Evolutionary conservation across 2,797 vertebrate genomes (phyloP), one percentile per base, ranked within the genome.

Genomic region (Poeciliopsis presidionis): DNA sequence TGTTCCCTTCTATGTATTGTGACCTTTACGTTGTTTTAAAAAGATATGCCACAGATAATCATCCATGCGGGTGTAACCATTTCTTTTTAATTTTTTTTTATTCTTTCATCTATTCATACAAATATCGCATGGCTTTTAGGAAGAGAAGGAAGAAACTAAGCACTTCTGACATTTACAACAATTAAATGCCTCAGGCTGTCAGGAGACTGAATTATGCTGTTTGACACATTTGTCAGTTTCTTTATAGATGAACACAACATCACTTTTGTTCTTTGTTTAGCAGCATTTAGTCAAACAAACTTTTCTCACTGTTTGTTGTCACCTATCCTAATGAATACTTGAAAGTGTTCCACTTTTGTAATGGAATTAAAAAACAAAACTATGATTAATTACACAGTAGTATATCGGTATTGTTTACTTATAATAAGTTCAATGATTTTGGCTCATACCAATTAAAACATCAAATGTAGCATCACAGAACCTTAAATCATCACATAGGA

Each of bases 91-190:
- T 79, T 49, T 30, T 63, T 9, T 30, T 30, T 30, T 30, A 28
- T 51, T 14, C 33, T 43, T 47, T 72, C 28, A 73, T 74, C 75
- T 80, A 82, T 86, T 82, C 53, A 61, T 74, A 75, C 74, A 85
- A 22, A 81, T 41, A 81, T 72, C 28, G 28, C 28, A 70, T 73
- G 69, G 53, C 78, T 85, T 80, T 86, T 72, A 76, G 47, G 46
- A 69, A 36, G 41, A 84, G 74, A 72, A 39, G 18, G 74, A 78
- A 79, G 69, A 41, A 80, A 84, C 79, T 67, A 81, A 79, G 80
- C 28, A 30, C 41, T 73, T 57, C 63, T 77, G 13, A 88, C 75
- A 80, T 82, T 81, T 80, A 72, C 61, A 83, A 81, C 80, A 86
- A 81, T 74, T 75, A 81, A 53, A 75, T 4, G 61, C 77, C 6